Conservation (phyloP, 2,888 invertebrate species). For the Ornithoptera priamus region DNA sequence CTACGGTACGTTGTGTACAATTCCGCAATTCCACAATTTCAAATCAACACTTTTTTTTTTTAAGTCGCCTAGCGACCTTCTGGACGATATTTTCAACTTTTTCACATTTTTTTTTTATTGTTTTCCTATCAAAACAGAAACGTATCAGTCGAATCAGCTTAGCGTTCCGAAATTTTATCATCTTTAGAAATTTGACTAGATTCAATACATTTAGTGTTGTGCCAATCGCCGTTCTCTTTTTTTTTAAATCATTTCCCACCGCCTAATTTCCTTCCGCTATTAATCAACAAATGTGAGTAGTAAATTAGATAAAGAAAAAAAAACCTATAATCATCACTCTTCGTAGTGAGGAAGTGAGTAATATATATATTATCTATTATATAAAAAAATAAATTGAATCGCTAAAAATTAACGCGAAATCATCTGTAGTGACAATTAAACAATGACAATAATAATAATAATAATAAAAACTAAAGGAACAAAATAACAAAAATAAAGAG, state of each 20-base stretch:
- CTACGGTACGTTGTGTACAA: conserved; percentile 58
- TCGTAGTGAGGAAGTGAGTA: conserved; percentile 65
- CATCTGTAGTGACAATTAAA: conserved; percentile 69
- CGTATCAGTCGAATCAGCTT: conserved; percentile 70
- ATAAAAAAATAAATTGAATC: conserved; percentile 60
- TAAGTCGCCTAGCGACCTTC: conserved; percentile 71
- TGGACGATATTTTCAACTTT: conserved; percentile 66
- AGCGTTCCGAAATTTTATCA: conserved; percentile 50
- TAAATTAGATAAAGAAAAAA: conserved; percentile 39
- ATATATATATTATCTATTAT: conserved; percentile 57
- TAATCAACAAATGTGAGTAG: conserved; percentile 42
- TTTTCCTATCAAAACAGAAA: conserved; percentile 48
- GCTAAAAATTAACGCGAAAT: conserved; percentile 57
- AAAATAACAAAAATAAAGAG: conserved; percentile 77
- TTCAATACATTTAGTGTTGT: conserved; percentile 61
- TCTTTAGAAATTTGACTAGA: conserved; percentile 77
- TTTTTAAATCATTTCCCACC: conserved; percentile 23
- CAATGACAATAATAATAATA: conserved; percentile 72
- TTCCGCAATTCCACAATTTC: conserved; percentile 77
- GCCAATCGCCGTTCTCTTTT: conserved; percentile 58
- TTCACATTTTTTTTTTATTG: conserved; percentile 25
- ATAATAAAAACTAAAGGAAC: conserved; percentile 78
- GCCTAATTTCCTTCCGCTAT: conserved; percentile 52
- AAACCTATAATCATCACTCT: conserved; percentile 59
- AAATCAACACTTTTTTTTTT: conserved; percentile 59